Percentiles rank a stretch among this genome's conserved stretches.
These are phyloP conservation scores for Pycnonotus jocosus DNA, from an alignment of 2,113 vertebrate species.

Conservation along the genomic window DNA sequence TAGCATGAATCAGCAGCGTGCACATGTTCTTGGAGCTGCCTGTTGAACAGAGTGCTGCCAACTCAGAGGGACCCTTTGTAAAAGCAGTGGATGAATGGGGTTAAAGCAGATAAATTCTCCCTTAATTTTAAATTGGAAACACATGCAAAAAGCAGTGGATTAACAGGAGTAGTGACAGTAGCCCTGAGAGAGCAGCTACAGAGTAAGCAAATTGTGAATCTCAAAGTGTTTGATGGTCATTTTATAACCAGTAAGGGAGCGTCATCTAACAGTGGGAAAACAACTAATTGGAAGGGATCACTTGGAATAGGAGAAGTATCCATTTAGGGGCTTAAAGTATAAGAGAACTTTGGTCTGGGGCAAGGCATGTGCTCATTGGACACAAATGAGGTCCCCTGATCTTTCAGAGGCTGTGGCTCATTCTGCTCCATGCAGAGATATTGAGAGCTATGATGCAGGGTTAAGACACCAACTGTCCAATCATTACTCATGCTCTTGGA, in stretches of 20 bases:
- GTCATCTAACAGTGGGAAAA: not conserved
- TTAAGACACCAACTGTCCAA: not conserved
- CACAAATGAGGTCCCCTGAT: not conserved
- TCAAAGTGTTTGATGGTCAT: not conserved
- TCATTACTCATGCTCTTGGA: not conserved
- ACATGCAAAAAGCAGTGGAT: not conserved
- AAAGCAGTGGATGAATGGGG: not conserved
- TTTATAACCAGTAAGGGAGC: not conserved
- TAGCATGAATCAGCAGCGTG: not conserved
- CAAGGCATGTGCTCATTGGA: not conserved
- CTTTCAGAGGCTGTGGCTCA: not conserved
- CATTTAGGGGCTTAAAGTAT: not conserved
- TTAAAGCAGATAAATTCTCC: not conserved
- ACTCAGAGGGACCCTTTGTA: not conserved
- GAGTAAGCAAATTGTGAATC: not conserved
- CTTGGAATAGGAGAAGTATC: not conserved
- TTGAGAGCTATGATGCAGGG: not conserved
- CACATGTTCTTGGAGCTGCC: not conserved
- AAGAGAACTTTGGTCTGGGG: not conserved
- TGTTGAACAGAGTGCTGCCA: not conserved
- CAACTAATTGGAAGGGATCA: not conserved
- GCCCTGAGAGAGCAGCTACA: not conserved
- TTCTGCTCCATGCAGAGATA: not conserved
- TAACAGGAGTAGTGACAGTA: not conserved
- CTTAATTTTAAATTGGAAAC: slow-evolving; percentile 23